phyloP scores from a whole-genome alignment of 37 sponge, comb jelly and placozoan genomes.

The Aplysina aerophoba region DNA sequence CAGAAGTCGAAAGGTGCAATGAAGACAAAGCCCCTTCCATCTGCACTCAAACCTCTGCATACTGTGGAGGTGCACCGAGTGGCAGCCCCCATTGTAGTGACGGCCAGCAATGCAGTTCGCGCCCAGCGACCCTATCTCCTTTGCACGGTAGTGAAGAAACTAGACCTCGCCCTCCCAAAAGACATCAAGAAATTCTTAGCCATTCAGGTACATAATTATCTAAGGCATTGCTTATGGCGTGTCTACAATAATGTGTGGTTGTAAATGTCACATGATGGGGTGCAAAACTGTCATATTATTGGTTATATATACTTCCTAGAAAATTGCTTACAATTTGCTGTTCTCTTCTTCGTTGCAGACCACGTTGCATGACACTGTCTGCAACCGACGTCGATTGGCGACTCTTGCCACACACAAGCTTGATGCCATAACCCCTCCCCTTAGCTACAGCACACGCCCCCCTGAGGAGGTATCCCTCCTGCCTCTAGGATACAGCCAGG shows the following conservation, averaged over 20 bases:
- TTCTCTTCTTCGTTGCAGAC: conserved; percentile 48
- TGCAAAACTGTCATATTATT: background rate
- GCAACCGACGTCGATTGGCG: conserved; percentile 77
- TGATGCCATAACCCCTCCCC: conserved; percentile 58
- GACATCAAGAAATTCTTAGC: conserved; percentile 70
- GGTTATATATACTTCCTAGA: background rate
- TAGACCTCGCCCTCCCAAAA: conserved; percentile 56
- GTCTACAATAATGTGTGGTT: background rate
- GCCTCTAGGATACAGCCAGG: conserved; percentile 66
- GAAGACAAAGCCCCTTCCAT: background rate
- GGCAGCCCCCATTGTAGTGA: conserved; percentile 32
- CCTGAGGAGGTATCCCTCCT: conserved; percentile 53
- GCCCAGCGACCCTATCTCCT: conserved; percentile 74
- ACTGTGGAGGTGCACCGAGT: conserved; percentile 47
- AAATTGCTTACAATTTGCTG: background rate
- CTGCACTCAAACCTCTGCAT: background rate
- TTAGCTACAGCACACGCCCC: conserved; percentile 46
- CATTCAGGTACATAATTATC: conserved; percentile 61
- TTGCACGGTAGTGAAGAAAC: conserved; percentile 70
- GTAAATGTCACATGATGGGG: background rate
- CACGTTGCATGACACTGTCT: conserved; percentile 82
- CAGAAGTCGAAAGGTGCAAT: conserved; percentile 49
- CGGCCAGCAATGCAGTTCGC: conserved; percentile 51
- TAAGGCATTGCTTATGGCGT: background rate
- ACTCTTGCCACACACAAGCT: conserved; percentile 93